Evolutionary conservation across 1,140 invertebrate species (phyloP).

Genomic region (Eulimnadia texana): DNA sequence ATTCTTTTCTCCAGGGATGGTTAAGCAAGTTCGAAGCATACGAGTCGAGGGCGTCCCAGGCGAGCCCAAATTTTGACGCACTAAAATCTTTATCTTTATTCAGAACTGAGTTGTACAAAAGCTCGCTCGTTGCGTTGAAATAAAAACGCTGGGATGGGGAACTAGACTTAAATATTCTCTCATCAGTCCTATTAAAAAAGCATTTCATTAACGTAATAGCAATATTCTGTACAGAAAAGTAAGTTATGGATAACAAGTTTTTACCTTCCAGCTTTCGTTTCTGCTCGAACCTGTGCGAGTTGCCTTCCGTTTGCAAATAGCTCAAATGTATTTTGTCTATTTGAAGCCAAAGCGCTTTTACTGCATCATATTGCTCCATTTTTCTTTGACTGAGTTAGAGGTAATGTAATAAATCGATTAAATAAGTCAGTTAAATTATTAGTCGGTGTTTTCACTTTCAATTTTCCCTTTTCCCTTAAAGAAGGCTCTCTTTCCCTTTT

Average conservation of each 20-base stretch:
- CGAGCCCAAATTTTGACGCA: slow-evolving; percentile 57
- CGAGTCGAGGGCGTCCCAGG: slow-evolving; percentile 65
- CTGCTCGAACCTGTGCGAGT: slow-evolving; percentile 51
- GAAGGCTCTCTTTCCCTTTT: too few relatives aligned
- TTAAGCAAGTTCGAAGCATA: slow-evolving; percentile 70
- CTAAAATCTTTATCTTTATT: slow-evolving; percentile 51
- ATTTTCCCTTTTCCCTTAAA: too few relatives aligned
- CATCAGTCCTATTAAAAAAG: slow-evolving; percentile 45
- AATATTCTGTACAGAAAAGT: too few relatives aligned
- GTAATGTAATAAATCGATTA: too few relatives aligned
- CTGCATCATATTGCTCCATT: slow-evolving; percentile 4
- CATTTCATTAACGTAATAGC: too few relatives aligned
- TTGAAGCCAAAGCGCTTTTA: slow-evolving; percentile 40
- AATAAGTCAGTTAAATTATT: too few relatives aligned
- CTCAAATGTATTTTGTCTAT: slow-evolving; percentile 52
- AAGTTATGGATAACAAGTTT: too few relatives aligned
- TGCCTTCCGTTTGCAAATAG: slow-evolving; percentile 60
- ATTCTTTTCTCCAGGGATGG: slow-evolving; percentile 79
- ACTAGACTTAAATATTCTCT: slow-evolving; percentile 58
- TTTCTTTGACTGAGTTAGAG: background rate
- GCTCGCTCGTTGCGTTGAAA: slow-evolving; percentile 51
- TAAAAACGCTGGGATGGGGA: slow-evolving; percentile 63
- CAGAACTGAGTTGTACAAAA: slow-evolving; percentile 53
- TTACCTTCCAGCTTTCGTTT: slow-evolving; percentile 56
- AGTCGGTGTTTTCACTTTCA: too few relatives aligned